A percentile compares a stretch with the other conserved stretches of the same genome.
phyloP scores from a whole-genome alignment of 2,797 vertebrate species.

The Distichodus sexfasciatus region DNA sequence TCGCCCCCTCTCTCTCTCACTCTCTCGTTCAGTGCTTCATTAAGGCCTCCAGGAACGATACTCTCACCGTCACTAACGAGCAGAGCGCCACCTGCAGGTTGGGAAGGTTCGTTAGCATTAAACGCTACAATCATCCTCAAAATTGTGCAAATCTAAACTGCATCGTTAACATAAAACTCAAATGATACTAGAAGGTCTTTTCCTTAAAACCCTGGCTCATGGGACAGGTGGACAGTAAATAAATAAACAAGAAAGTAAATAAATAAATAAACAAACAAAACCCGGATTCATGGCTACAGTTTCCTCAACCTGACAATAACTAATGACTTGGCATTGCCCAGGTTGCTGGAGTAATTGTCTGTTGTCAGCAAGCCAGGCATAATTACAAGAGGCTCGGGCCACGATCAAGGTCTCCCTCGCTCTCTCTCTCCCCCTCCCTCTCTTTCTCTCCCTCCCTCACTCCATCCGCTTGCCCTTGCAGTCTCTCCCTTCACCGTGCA shows the following conservation, averaged over 20 bases:
- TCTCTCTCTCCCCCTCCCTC: slow-evolving; percentile 52
- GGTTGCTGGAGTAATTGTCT: slow-evolving; percentile 78
- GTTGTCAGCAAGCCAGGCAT: slow-evolving; percentile 77
- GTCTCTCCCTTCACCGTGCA: slow-evolving; percentile 63
- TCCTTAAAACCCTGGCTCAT: too few relatives aligned
- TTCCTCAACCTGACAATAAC: slow-evolving; percentile 63
- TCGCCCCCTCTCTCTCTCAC: not conserved
- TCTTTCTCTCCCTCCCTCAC: slow-evolving; percentile 33
- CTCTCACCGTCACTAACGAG: slow-evolving; percentile 68
- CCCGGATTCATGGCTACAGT: slow-evolving; percentile 22
- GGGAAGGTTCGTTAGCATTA: too few relatives aligned
- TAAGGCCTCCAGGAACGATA: slow-evolving; percentile 67
- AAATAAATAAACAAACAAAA: not conserved
- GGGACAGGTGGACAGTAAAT: too few relatives aligned
- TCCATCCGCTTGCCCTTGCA: slow-evolving; percentile 71
- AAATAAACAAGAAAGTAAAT: too few relatives aligned
- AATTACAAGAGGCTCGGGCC: slow-evolving; percentile 74
- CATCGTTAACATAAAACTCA: too few relatives aligned
- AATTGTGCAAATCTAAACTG: too few relatives aligned
- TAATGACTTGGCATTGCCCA: slow-evolving; percentile 76
- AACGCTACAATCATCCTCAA: too few relatives aligned
- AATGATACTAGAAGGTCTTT: too few relatives aligned
- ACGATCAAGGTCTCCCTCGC: slow-evolving; percentile 74
- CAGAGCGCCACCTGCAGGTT: slow-evolving; percentile 52
- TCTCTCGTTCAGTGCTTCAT: slow-evolving; percentile 55